Evolutionary conservation across 2,888 invertebrate species (phyloP), one percentile per base, ranked within the genome.

Genomic region (Blastobasis lacticolella): DNA sequence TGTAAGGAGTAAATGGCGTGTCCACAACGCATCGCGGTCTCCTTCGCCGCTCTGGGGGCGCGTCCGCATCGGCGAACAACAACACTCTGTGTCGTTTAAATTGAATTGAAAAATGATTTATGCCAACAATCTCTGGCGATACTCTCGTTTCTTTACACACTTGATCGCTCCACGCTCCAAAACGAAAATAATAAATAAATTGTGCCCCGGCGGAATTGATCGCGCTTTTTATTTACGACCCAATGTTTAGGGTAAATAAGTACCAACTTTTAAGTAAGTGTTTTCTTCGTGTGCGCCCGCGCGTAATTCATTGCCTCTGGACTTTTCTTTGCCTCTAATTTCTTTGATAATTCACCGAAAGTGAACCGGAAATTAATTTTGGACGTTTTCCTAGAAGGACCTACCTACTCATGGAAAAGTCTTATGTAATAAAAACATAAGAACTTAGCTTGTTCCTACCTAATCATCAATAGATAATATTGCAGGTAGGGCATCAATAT

Each of bases 61-160:
- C 53, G 57, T 55, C 61, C 62, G 67, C 74, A 78, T 72, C 75
- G 69, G 59, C 62, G 68, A 76, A 81, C 78, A 78, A 81, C 77
- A 79, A 77, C 76, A 71, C 73, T 71, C 69, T 71, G 75, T 81
- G 81, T 79, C 80, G 77, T 78, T 83, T 79, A 85, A 83, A 85
- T 84, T 81, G 81, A 84, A 86, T 85, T 84, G 81, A 81, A 85
- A 79, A 78, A 84, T 84, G 84, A 85, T 85, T 85, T 83, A 82
- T 78, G 73, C 73, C 74, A 73, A 82, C 83, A 82, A 81, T 82
- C 75, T 75, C 75, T 73, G 69, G 67, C 73, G 69, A 75, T 76
- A 73, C 74, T 76, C 69, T 66, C 64, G 67, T 71, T 79, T 75
- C 79, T 78, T 78, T 78, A 66, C 71, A 75, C 78, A 75, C 72